Conservation (phyloP, 2,888 invertebrate genomes). For the Fabriciana adippe region DNA sequence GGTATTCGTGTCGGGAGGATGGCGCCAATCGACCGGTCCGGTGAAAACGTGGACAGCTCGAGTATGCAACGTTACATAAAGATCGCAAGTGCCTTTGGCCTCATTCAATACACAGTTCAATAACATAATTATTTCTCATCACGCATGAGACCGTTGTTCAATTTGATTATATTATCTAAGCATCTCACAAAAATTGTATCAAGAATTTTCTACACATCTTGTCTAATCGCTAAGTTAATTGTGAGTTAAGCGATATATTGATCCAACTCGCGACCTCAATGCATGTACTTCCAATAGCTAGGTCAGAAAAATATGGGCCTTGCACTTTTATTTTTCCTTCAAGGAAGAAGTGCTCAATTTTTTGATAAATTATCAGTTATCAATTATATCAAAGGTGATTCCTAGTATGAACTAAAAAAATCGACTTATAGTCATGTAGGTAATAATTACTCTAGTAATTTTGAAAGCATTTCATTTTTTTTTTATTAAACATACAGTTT, state of each 20-base stretch:
- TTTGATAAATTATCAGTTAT: too few relatives aligned
- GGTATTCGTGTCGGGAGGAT: slow-evolving; percentile 37
- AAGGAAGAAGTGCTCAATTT: too few relatives aligned
- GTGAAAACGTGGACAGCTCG: slow-evolving; percentile 23
- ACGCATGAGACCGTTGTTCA: slow-evolving; percentile 12
- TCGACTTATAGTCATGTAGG: too few relatives aligned
- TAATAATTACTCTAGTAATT: too few relatives aligned
- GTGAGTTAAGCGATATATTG: slow-evolving; percentile 12
- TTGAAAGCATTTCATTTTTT: too few relatives aligned
- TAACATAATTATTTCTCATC: slow-evolving; percentile 33
- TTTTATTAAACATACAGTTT: too few relatives aligned
- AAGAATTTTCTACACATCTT: not conserved
- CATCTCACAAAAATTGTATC: slow-evolving; percentile 5
- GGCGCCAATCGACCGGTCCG: slow-evolving; percentile 38
- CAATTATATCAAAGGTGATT: too few relatives aligned
- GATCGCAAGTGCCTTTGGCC: slow-evolving; percentile 44
- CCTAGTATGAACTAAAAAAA: too few relatives aligned
- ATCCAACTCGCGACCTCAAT: slow-evolving; percentile 20
- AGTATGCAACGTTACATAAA: slow-evolving; percentile 39
- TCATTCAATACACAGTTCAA: slow-evolving; percentile 39
- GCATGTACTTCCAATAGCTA: slow-evolving; percentile 2
- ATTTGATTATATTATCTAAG: not conserved
- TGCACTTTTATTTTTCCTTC: too few relatives aligned
- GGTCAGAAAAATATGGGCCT: not conserved
- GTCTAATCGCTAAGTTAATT: slow-evolving; percentile 8